A percentile compares a stretch with the other conserved stretches of the same genome.
Evolutionary conservation across 2,113 vertebrate species (phyloP).

Genomic region (human (Homo sapiens)): DNA sequence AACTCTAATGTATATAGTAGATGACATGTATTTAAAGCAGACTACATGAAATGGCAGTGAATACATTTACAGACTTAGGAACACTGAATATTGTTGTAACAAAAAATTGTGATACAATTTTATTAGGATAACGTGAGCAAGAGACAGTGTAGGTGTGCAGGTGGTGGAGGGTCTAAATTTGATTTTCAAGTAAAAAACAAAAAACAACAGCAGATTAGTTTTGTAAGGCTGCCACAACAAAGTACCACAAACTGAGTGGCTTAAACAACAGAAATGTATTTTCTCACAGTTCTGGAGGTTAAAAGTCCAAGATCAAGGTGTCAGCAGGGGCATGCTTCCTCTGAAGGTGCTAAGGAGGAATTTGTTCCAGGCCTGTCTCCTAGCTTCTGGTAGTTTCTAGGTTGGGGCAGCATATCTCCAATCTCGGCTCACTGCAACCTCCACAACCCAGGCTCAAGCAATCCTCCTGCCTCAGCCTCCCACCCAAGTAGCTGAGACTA

Average conservation of each 20-base stretch:
- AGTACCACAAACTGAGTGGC: neutral
- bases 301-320: neutral
- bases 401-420: neutral
- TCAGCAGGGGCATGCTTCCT: neutral
- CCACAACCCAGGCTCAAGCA: neutral
- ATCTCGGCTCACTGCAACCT: neutral
- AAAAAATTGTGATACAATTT: neutral
- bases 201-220: neutral
- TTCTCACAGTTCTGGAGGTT: neutral
- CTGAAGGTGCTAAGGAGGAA: neutral
- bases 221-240: neutral
- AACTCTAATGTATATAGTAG: slow-evolving; percentile 6
- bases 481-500: neutral
- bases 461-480: neutral
- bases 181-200: neutral
- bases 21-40: neutral
- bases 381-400: neutral
- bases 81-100: slow-evolving; percentile 4
- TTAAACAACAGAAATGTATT: neutral
- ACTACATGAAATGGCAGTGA: neutral
- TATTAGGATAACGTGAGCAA: slow-evolving; percentile 3
- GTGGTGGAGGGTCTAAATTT: neutral
- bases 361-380: neutral
- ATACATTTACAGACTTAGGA: slow-evolving; percentile 48
- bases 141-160: neutral